Percentiles rank a stretch among this genome's conserved stretches.
Evolutionary conservation across 2,113 vertebrate species (phyloP).

Genomic region (Scortum barcoo): DNA sequence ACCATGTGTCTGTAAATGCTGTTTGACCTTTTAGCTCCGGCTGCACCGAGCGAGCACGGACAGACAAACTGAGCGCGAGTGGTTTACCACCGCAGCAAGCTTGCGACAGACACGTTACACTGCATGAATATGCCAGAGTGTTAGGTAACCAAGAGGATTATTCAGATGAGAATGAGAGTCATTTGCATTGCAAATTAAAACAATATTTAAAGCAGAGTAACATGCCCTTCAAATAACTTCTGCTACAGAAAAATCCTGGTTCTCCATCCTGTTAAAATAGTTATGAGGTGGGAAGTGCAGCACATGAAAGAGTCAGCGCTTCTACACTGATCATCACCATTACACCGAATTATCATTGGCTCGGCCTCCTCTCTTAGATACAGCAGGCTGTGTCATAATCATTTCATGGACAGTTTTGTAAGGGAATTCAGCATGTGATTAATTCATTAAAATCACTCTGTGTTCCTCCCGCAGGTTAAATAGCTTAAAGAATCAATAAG

Average conservation of each 20-base stretch:
- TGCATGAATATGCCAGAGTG: constrained; percentile 39
- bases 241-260: constrained; percentile 67
- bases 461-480: constrained; percentile 36
- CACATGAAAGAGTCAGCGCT: constrained; percentile 61
- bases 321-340: constrained; percentile 38
- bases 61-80: constrained; percentile 10
- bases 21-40: constrained; percentile 16
- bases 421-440: constrained; percentile 43
- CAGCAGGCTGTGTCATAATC: constrained; percentile 56
- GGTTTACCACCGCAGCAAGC: constrained; percentile 28
- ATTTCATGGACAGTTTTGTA: constrained; percentile 61
- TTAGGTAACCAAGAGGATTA: constrained; percentile 77
- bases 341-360: constrained; percentile 46
- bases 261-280: constrained; percentile 63
- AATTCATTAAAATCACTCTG: constrained; percentile 40
- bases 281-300: constrained; percentile 41
- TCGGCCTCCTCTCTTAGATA: constrained; percentile 17
- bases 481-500: constrained; percentile 47
- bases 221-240: constrained; percentile 82
- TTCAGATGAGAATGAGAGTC: constrained; percentile 67
- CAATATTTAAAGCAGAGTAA: constrained; percentile 75
- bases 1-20: background rate
- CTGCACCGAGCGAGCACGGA: background rate
- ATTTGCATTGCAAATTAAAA: constrained; percentile 81
- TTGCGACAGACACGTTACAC: constrained; percentile 35